phyloP scores from a whole-genome alignment of 92 coral and sea anemone species.

The Umimayanthus chanpuru region DNA sequence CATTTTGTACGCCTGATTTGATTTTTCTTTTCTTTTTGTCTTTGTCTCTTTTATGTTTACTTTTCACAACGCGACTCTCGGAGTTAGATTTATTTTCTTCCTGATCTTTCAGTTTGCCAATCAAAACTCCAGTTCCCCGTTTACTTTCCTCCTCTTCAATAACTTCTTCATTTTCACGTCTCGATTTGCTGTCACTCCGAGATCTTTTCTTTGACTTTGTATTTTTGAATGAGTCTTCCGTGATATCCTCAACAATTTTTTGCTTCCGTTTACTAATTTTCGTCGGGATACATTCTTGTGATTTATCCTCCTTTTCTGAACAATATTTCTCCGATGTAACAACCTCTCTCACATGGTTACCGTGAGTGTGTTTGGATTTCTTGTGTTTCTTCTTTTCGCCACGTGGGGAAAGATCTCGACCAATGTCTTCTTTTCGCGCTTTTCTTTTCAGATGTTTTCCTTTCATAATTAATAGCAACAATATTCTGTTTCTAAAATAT shows the following conservation, averaged over 20 bases:
- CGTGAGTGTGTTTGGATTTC: not conserved
- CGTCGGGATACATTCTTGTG: not conserved
- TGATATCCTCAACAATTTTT: not conserved
- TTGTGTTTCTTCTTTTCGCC: slow-evolving; percentile 3
- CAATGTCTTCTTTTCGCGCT: slow-evolving; percentile 3
- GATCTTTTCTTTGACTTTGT: not conserved
- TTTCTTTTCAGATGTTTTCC: slow-evolving; percentile 28
- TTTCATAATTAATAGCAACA: not conserved
- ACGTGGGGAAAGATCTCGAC: not conserved
- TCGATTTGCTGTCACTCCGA: not conserved
- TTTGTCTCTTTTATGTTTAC: not conserved
- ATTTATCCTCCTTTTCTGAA: not conserved
- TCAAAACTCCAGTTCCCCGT: not conserved
- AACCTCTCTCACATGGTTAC: not conserved
- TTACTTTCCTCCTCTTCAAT: not conserved
- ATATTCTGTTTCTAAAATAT: not conserved
- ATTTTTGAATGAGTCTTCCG: not conserved
- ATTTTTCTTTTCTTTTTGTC: slow-evolving; percentile 1
- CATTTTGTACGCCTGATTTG: not conserved
- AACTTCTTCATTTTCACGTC: not conserved
- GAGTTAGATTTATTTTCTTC: not conserved
- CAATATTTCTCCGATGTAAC: not conserved
- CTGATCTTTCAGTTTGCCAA: not conserved
- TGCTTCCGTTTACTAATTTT: not conserved
- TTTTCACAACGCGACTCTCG: not conserved